Base-by-base conservation (phyloP, 2,113 vertebrate genomes). In the Oncorhynchus mykiss region DNA sequence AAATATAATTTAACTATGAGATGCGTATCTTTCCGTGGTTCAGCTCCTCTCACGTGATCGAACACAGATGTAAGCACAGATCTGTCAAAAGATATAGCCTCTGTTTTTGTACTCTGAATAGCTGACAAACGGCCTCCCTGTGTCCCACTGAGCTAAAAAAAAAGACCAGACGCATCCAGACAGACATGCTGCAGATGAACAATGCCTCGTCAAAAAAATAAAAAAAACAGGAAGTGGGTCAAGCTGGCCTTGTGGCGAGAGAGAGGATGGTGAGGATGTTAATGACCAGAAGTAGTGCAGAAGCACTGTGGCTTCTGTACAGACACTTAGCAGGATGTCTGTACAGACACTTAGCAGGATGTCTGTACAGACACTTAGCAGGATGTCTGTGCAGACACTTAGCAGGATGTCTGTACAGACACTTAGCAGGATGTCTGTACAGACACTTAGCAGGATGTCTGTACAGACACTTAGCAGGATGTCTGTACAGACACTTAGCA, bases 181-280 rank as follows among this genome's bases (percentile, higher is more conserved):
- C 5, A 54, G 51, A 54, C 51, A 54, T 3, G 51, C 51, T 54
- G 51, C 51, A 16, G 51, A 54, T 48, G 57, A 70, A 76, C 74
- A 76, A 70, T 76, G 67, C 67, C 57, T 62, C 49, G 45, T 49
- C 3, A 1, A 16, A 16, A 14, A 4, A 31, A 65, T 18, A 18
- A 54, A 3, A 1, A 34, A 34, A 34, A 6, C 5, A 34, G 31
- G 65, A 22, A 74, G 22, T 54, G 22, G 57, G 39, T 48, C 51
- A 20, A 71, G 70, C n/a, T 73, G 57, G 77, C 70, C 67, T 54
- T 73, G 72, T 34, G 59, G 59, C n/a, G 1, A 62, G 18, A 62
- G 59, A 62, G 59, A 24, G 59, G 12, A 62, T 22, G 2, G 59
- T n/a, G n/a, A 3, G 11, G 60, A n/a, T 22, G 60, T 14, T 25